A percentile compares a stretch with the other conserved stretches of the same genome.
phyloP scores from a whole-genome alignment of 2,113 vertebrate species.

The Tinamus guttatus region DNA sequence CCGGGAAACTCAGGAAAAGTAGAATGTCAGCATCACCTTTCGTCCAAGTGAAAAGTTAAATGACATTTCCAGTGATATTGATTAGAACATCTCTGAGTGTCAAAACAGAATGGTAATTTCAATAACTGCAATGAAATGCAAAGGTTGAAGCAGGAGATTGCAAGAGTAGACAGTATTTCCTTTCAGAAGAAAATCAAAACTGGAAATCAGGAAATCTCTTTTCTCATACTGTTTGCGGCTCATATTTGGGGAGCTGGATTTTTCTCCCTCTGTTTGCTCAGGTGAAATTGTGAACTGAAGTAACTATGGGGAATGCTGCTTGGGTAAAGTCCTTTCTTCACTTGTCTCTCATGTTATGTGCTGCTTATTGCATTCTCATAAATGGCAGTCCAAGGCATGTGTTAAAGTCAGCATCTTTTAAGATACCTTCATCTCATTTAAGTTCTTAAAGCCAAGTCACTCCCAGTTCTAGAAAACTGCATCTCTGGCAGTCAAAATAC shows the following conservation, averaged over 20 bases:
- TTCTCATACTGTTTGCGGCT: not conserved
- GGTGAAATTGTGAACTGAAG: not conserved
- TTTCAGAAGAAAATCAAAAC: not conserved
- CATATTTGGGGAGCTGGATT: not conserved
- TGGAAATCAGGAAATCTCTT: not conserved
- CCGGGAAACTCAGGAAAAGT: constrained; percentile 64
- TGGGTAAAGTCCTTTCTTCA: not conserved
- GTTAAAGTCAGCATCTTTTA: not conserved
- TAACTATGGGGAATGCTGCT: not conserved
- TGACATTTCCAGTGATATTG: constrained; percentile 76
- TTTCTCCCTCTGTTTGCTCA: not conserved
- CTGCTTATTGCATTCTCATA: not conserved
- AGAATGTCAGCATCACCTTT: constrained; percentile 76
- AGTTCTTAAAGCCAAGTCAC: not conserved
- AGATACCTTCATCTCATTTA: not conserved
- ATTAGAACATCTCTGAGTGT: constrained; percentile 38
- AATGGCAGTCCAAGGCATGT: not conserved
- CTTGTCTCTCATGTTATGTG: not conserved
- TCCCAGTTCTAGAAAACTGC: not conserved
- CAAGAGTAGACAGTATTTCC: not conserved
- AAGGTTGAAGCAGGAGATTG: constrained; percentile 2
- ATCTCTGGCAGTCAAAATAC: not conserved
- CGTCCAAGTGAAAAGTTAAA: constrained; percentile 42
- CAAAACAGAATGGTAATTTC: constrained; percentile 37
- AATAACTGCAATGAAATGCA: constrained; percentile 32